These are phyloP conservation scores for Tamias sibiricus DNA, from an alignment of 2,113 vertebrate species.

Conservation along the genomic window DNA sequence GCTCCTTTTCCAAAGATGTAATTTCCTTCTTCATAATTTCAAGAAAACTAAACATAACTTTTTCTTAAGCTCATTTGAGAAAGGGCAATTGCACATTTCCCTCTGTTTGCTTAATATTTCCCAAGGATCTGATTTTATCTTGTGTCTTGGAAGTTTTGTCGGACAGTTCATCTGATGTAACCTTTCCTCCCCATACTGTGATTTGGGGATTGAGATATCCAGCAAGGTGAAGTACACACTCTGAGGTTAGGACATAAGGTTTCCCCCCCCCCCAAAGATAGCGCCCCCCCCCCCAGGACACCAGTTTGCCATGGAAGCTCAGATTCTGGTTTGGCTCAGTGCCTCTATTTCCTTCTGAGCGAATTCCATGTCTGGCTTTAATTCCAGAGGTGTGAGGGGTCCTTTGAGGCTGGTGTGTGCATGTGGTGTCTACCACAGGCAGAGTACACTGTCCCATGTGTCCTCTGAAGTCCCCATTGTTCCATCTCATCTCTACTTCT, in stretches of 20 bases:
- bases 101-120: background rate
- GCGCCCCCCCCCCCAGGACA: background rate
- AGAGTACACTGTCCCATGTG: no score
- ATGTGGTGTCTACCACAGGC: background rate
- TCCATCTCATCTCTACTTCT: background rate
- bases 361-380: background rate
- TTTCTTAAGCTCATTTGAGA: slow-evolving; percentile 44
- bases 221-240: background rate
- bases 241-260: background rate
- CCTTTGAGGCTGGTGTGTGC: background rate
- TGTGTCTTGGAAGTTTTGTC: slow-evolving; percentile 7
- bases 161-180: slow-evolving; percentile 5
- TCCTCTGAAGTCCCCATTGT: background rate
- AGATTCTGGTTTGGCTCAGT: background rate
- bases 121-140: background rate
- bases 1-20: background rate
- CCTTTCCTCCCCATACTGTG: background rate
- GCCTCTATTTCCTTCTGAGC: background rate
- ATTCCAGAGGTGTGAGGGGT: background rate
- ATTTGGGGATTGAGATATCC: background rate
- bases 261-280: background rate
- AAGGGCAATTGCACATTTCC: slow-evolving; percentile 3
- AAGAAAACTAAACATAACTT: background rate
- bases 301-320: background rate
- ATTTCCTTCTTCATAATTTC: background rate